phyloP scores from a whole-genome alignment of 2,888 invertebrate species.

The Malthinus seriepunctatus region DNA sequence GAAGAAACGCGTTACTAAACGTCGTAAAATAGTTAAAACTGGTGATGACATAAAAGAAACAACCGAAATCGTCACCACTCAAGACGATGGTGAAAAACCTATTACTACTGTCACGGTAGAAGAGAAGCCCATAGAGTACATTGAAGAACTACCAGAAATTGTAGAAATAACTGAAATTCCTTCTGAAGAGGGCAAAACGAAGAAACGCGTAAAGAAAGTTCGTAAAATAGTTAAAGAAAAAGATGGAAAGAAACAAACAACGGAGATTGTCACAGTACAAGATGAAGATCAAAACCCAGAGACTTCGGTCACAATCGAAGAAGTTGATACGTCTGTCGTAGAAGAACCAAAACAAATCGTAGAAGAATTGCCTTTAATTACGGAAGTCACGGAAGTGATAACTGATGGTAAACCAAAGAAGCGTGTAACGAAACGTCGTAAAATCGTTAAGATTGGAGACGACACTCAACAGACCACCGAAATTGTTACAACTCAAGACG shows the following conservation, averaged over 20 bases:
- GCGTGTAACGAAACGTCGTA: slow-evolving; percentile 45
- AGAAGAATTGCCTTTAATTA: slow-evolving; percentile 48
- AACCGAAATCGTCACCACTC: slow-evolving; percentile 45
- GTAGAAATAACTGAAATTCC: slow-evolving; percentile 29
- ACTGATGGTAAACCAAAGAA: slow-evolving; percentile 30
- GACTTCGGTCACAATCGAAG: slow-evolving; percentile 38
- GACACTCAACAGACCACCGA: slow-evolving; percentile 43
- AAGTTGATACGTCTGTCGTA: slow-evolving; percentile 11
- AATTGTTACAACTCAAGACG: slow-evolving; percentile 47
- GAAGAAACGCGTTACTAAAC: slow-evolving; percentile 31
- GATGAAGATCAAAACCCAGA: slow-evolving; percentile 31
- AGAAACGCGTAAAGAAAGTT: slow-evolving; percentile 43
- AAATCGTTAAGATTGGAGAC: slow-evolving; percentile 46
- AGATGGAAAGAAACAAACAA: slow-evolving; percentile 44
- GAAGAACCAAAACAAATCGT: not conserved
- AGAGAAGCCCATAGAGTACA: not conserved
- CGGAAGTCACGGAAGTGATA: slow-evolving; percentile 30
- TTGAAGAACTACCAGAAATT: slow-evolving; percentile 39
- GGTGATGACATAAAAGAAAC: slow-evolving; percentile 18
- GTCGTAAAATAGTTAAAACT: slow-evolving; percentile 19
- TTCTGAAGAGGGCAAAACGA: slow-evolving; percentile 25
- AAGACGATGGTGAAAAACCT: slow-evolving; percentile 52
- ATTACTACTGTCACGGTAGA: slow-evolving; percentile 40
- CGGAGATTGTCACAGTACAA: slow-evolving; percentile 54
- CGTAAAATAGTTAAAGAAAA: slow-evolving; percentile 47